These are phyloP conservation scores for Hippoglossus hippoglossus DNA, from an alignment of 2,797 vertebrate species.

Conservation along the genomic window DNA sequence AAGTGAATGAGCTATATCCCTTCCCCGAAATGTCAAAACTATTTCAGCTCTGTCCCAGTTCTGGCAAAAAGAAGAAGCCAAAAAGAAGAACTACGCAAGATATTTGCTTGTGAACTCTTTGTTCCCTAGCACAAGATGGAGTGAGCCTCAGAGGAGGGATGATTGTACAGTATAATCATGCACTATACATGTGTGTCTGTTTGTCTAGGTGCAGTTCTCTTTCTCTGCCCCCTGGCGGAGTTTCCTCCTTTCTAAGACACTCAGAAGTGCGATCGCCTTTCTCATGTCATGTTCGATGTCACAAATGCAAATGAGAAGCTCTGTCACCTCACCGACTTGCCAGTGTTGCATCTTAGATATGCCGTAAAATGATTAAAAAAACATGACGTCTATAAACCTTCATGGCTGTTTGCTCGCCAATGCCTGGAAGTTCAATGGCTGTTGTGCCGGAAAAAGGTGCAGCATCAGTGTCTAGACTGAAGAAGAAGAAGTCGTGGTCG, in stretches of 20 bases:
- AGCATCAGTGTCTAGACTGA: too few relatives aligned
- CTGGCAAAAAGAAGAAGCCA: neutral
- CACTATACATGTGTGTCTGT: neutral
- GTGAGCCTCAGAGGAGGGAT: neutral
- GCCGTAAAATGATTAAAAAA: too few relatives aligned
- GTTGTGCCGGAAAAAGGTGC: too few relatives aligned
- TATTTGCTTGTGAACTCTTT: constrained; percentile 14
- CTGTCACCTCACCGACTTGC: too few relatives aligned
- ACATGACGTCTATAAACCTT: too few relatives aligned
- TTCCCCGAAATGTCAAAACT: neutral
- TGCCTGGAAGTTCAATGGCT: too few relatives aligned
- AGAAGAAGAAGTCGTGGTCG: too few relatives aligned
- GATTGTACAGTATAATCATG: neutral
- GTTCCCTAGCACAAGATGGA: neutral
- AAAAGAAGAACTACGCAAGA: neutral
- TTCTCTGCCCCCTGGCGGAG: constrained; percentile 17
- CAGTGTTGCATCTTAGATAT: too few relatives aligned
- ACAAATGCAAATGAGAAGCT: too few relatives aligned
- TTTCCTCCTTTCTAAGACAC: constrained; percentile 12
- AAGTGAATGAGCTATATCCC: neutral
- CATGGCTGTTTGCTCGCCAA: too few relatives aligned
- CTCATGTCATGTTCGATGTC: too few relatives aligned
- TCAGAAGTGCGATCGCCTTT: constrained; percentile 1
- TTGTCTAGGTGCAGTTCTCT: neutral
- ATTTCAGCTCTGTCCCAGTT: constrained; percentile 9